Base-by-base conservation (phyloP, 92 coral and sea anemone genomes). In the Parazoanthus atlanticus region DNA sequence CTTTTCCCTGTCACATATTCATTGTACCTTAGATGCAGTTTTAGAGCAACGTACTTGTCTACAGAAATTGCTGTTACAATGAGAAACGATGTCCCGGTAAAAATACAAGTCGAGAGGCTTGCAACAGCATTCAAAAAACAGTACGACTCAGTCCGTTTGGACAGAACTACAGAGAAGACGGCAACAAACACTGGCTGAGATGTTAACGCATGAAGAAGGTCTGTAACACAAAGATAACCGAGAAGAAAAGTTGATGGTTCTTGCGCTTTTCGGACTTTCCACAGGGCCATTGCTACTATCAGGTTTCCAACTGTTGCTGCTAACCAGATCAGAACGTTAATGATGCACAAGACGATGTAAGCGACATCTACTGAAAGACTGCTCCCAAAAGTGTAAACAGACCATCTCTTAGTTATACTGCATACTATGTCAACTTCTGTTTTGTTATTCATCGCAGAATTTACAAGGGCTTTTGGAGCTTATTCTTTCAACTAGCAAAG, bases 31-130 rank as follows among this genome's bases (percentile, higher is more conserved):
- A 56, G 29, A 54, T 79, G 84, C 1, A 79, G 84, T 32, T 54
- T 79, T 8, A 79, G 9, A 40, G 84, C 84, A 17, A 79, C 30
- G 23, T 79, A 79, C 47, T 79, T 79, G 41, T 79, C 70, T 5
- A 52, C 29, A 56, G 71, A 25, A 56, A 79, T 79, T 31, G 84
- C 70, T 79, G 84, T 79, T 28, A 79, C 67, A 25, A 79, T 79
- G n/a, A 54, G 4, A 31, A 79, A 28, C 52, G 81, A 78, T 30
- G 61, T 78, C 15, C 81, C 64, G 25, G 29, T 43, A 40, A 78
- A 78, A 1, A 78, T 3, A 12, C 47, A 54, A 7, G 81, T 2
- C 28, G 29, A 17, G 16, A 43, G 5, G 6, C n/a, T 21, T n/a
- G 81, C 28, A 21, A 58, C 30, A 10, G 16, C 5, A 36, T 78